Percentiles rank a stretch among this genome's conserved stretches.
Conservation (phyloP, 64 coral and sea anemone genomes). For the Dendrophyllia cribrosa region DNA sequence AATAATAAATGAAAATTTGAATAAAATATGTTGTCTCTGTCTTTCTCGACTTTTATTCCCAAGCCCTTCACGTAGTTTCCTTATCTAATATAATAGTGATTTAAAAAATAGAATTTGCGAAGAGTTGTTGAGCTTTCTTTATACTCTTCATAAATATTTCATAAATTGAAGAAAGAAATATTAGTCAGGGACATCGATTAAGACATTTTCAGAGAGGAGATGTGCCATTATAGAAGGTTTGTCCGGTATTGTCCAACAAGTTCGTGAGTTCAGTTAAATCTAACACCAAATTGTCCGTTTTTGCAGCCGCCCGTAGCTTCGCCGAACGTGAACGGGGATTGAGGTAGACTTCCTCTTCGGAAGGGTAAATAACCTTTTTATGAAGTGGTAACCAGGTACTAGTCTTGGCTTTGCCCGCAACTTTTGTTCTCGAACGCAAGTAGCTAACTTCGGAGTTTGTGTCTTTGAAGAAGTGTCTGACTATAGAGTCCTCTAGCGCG, state of each 20-base stretch:
- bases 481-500: conserved; percentile 85
- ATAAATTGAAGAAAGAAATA: background rate
- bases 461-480: conserved; percentile 82
- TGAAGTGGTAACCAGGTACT: conserved; percentile 81
- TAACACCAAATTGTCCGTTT: conserved; percentile 73
- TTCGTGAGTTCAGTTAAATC: conserved; percentile 62
- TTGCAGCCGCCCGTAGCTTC: conserved; percentile 80
- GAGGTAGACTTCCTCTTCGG: conserved; percentile 83
- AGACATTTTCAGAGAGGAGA: background rate
- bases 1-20: background rate
- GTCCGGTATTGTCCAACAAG: conserved; percentile 20
- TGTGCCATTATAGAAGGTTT: conserved; percentile 32
- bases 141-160: background rate
- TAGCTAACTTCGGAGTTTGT: conserved; percentile 51
- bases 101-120: background rate
- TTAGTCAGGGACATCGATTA: too few species aligned
- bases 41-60: background rate
- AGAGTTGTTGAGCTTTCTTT: background rate
- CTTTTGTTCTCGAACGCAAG: conserved; percentile 57
- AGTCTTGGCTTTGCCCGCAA: conserved; percentile 23
- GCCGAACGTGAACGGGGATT: conserved; percentile 89
- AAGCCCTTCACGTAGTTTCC: background rate
- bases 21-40: background rate
- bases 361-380: conserved; percentile 83
- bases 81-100: background rate